A percentile compares a stretch with the other conserved stretches of the same genome.
These are phyloP conservation scores for Hirundo rustica DNA, from an alignment of 2,797 vertebrate species.

Conservation along the genomic window DNA sequence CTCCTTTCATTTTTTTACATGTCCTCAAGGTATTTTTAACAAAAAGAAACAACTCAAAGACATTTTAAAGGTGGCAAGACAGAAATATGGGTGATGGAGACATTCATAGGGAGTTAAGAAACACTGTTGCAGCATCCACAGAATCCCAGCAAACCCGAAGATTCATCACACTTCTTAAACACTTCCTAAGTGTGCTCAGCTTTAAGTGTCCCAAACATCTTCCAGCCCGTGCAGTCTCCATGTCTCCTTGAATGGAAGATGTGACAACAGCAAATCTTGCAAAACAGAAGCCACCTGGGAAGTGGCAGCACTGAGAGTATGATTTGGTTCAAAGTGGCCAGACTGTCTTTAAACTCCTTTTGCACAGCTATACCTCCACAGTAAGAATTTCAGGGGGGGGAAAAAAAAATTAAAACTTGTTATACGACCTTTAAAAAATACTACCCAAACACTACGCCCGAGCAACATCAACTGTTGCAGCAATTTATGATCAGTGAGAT, in stretches of 20 bases:
- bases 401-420: neutral
- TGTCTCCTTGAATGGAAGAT: neutral
- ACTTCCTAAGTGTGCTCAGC: neutral
- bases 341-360: neutral
- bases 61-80: neutral
- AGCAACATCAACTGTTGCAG: neutral
- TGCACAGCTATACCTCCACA: neutral
- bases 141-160: neutral
- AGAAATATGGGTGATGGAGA: neutral
- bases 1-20: neutral
- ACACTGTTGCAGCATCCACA: neutral
- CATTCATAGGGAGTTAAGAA: neutral
- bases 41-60: neutral
- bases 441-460: neutral
- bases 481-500: neutral
- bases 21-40: neutral
- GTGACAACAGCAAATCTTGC: neutral
- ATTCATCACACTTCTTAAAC: neutral
- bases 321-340: neutral
- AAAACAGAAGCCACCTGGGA: neutral
- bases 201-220: neutral
- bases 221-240: neutral
- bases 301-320: neutral
- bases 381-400: rapidly evolving
- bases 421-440: neutral